A percentile compares a stretch with the other conserved stretches of the same genome.
Evolutionary conservation across 2,888 invertebrate genomes (phyloP).

Genomic region (Meteorus cinctellus): DNA sequence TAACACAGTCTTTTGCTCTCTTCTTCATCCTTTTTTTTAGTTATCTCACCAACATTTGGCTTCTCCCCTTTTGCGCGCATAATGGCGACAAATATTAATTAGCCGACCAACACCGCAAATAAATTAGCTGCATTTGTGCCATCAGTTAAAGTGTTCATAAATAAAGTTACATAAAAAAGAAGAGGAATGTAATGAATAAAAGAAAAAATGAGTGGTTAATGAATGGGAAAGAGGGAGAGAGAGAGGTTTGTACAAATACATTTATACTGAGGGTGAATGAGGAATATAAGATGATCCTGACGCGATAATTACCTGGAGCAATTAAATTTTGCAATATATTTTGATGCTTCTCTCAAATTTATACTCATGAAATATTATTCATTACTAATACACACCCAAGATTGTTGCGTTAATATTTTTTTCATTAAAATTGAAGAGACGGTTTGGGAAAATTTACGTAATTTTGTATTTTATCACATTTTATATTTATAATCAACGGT

Average conservation of each 20-base stretch:
- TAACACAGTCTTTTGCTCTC: neutral
- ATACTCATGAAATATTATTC: neutral
- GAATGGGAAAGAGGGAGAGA: neutral
- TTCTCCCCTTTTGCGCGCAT: conserved; percentile 44
- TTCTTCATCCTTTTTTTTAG: neutral
- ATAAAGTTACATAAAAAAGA: conserved; percentile 54
- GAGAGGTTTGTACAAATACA: no score
- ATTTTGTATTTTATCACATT: no score
- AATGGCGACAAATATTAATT: conserved; percentile 72
- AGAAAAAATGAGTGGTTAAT: neutral
- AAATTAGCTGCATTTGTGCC: conserved; percentile 53
- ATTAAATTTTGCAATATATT: neutral
- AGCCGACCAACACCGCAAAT: conserved; percentile 58
- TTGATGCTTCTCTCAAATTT: neutral
- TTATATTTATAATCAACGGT: no score
- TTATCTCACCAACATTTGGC: neutral
- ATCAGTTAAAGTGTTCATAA: conserved; percentile 66
- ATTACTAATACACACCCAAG: neutral
- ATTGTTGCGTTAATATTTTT: neutral
- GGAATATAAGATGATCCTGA: neutral
- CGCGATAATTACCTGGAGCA: neutral
- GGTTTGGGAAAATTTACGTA: no score
- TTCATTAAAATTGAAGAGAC: neutral
- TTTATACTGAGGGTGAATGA: no score
- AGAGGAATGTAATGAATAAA: neutral